phyloP scores from a whole-genome alignment of 2,888 invertebrate genomes.

The Dolichomitus sp. region DNA sequence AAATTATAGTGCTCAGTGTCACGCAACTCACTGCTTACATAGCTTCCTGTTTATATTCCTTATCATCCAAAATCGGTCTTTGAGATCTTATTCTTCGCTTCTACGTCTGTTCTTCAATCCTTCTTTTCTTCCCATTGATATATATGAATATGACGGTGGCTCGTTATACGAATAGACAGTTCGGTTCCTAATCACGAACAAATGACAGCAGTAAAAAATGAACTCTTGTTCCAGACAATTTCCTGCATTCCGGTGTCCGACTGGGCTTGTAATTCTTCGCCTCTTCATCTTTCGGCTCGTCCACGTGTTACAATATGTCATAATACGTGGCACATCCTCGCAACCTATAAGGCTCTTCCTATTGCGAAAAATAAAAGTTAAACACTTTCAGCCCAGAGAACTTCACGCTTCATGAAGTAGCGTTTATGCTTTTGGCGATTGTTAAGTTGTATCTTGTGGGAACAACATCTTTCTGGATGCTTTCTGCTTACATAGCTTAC shows the following conservation, averaged over 20 bases:
- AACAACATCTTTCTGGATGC: not conserved
- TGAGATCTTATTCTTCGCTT: slow-evolving; percentile 21
- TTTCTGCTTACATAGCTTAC: slow-evolving; percentile 51
- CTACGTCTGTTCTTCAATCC: not conserved
- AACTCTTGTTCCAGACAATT: slow-evolving; percentile 20
- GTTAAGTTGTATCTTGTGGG: not conserved
- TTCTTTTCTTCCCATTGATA: not conserved
- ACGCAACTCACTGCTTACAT: slow-evolving; percentile 57
- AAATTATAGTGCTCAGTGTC: slow-evolving; percentile 62
- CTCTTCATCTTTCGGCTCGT: not conserved
- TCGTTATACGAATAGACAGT: slow-evolving; percentile 3
- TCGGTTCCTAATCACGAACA: slow-evolving; percentile 15
- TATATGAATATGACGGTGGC: not conserved
- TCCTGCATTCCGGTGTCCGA: not conserved
- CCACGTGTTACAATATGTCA: not conserved
- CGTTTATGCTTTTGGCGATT: not conserved
- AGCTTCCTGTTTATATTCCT: slow-evolving; percentile 61
- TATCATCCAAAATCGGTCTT: slow-evolving; percentile 20
- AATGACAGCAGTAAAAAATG: slow-evolving; percentile 8
- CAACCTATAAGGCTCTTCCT: not conserved
- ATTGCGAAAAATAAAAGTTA: slow-evolving; percentile 9
- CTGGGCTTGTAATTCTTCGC: not conserved
- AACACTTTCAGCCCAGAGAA: not conserved
- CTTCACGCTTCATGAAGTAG: slow-evolving; percentile 21
- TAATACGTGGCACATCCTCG: slow-evolving; percentile 2